Percentiles rank a stretch among this genome's conserved stretches.
Conservation (phyloP, 2,113 vertebrate species). For the Daboia siamensis region DNA sequence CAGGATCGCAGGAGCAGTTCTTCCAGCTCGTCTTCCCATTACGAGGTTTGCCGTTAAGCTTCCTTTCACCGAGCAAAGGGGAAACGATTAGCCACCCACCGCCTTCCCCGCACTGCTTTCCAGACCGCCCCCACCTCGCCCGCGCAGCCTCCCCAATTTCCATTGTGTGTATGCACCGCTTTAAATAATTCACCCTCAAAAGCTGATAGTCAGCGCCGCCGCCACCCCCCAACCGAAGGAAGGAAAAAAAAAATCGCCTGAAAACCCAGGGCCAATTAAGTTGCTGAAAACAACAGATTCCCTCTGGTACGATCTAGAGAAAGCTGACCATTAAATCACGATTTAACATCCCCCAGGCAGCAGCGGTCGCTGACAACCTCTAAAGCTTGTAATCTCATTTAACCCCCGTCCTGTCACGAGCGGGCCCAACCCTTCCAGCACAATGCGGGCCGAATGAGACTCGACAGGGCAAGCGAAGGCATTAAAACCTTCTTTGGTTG, state of each 20-base stretch:
- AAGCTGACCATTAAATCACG: slow-evolving; percentile 84
- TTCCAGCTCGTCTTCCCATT: background rate
- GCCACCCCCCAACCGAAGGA: slow-evolving; percentile 8
- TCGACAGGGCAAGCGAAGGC: slow-evolving; percentile 78
- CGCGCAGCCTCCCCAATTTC: background rate
- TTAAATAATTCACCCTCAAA: slow-evolving; percentile 49
- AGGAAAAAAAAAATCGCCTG: slow-evolving; percentile 38
- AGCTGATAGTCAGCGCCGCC: slow-evolving; percentile 19
- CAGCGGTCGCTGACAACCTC: slow-evolving; percentile 76
- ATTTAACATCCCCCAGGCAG: slow-evolving; percentile 76
- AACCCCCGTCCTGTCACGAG: slow-evolving; percentile 79
- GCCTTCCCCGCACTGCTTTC: background rate
- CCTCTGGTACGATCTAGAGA: slow-evolving; percentile 70
- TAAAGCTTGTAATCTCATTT: slow-evolving; percentile 86
- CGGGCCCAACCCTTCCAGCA: slow-evolving; percentile 69
- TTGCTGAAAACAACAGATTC: slow-evolving; percentile 78
- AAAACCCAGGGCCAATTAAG: slow-evolving; percentile 67
- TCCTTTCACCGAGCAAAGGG: background rate
- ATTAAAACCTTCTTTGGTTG: slow-evolving; percentile 78
- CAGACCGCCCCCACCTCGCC: background rate
- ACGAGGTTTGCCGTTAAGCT: background rate
- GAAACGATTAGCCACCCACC: background rate
- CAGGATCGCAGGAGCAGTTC: background rate
- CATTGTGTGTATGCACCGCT: slow-evolving; percentile 9
- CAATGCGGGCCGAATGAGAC: slow-evolving; percentile 79